phyloP scores from a whole-genome alignment of 2,888 invertebrate genomes.

The Gastrophysa polygoni region DNA sequence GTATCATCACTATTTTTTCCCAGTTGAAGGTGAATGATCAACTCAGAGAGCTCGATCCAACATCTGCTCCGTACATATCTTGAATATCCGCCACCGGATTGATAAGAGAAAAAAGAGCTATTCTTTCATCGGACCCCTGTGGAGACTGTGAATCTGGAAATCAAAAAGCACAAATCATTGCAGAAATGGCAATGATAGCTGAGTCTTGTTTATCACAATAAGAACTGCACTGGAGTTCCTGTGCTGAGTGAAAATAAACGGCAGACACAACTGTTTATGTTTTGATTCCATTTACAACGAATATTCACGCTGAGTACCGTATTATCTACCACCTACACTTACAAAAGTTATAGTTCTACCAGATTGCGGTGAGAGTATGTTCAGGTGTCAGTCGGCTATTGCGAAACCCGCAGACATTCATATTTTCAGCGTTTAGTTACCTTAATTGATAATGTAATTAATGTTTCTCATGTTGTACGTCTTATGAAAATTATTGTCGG shows the following conservation, averaged over 20 bases:
- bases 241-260: background rate
- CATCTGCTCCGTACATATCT: too few relatives aligned
- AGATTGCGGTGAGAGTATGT: conserved; percentile 6
- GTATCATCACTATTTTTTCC: too few relatives aligned
- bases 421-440: conserved; percentile 35
- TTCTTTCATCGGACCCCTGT: too few relatives aligned
- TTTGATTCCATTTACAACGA: conserved; percentile 27
- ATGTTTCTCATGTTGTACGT: conserved; percentile 31
- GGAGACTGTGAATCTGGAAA: too few relatives aligned
- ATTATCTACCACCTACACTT: conserved; percentile 32
- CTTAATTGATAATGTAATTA: conserved; percentile 44
- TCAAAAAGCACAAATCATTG: too few relatives aligned
- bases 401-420: conserved; percentile 41
- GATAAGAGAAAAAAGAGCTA: too few relatives aligned
- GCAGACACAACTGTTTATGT: conserved; percentile 20
- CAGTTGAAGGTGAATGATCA: too few relatives aligned
- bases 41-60: too few relatives aligned
- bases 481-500: conserved; percentile 27
- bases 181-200: background rate
- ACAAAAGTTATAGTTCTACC: conserved; percentile 27
- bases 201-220: background rate
- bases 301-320: conserved; percentile 21
- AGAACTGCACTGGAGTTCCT: background rate
- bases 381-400: conserved; percentile 34
- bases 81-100: too few relatives aligned